Conservation (phyloP, 2,888 invertebrate genomes). For the Epiblema foenella region DNA sequence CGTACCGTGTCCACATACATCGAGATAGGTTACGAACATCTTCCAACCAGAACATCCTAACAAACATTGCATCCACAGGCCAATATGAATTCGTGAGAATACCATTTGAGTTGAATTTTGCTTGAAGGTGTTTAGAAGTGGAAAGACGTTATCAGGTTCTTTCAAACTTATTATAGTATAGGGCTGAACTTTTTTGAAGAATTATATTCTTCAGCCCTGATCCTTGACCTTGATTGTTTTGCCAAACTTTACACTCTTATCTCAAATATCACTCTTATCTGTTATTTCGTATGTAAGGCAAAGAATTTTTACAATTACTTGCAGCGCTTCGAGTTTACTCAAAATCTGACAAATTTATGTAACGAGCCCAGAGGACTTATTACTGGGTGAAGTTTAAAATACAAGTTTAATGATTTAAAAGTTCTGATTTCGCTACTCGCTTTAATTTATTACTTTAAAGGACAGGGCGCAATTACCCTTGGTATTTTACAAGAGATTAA, state of each 20-base stretch:
- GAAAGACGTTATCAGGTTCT: constrained; percentile 48
- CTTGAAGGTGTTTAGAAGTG: constrained; percentile 6
- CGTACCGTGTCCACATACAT: constrained; percentile 67
- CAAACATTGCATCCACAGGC: not conserved
- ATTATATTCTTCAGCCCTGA: no score
- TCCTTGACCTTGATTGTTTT: no score
- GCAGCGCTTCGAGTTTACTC: not conserved
- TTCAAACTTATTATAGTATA: no score
- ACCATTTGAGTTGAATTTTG: constrained; percentile 35
- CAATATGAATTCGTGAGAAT: constrained; percentile 27
- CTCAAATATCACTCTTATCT: no score
- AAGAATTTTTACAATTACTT: no score
- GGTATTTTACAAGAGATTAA: constrained; percentile 9
- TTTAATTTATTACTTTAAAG: constrained; percentile 10
- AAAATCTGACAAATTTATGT: not conserved
- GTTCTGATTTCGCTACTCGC: constrained; percentile 9
- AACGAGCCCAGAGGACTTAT: constrained; percentile 13
- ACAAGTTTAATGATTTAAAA: constrained; percentile 36
- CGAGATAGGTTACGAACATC: constrained; percentile 75
- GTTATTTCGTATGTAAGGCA: no score
- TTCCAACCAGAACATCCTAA: constrained; percentile 53
- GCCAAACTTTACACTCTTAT: no score
- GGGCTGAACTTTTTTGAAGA: no score
- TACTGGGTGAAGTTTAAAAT: constrained; percentile 34
- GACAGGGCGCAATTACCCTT: constrained; percentile 6